A percentile compares a stretch with the other conserved stretches of the same genome.
These are phyloP conservation scores for Unio delphinus DNA, from an alignment of 2,888 invertebrate species.

Conservation along the genomic window DNA sequence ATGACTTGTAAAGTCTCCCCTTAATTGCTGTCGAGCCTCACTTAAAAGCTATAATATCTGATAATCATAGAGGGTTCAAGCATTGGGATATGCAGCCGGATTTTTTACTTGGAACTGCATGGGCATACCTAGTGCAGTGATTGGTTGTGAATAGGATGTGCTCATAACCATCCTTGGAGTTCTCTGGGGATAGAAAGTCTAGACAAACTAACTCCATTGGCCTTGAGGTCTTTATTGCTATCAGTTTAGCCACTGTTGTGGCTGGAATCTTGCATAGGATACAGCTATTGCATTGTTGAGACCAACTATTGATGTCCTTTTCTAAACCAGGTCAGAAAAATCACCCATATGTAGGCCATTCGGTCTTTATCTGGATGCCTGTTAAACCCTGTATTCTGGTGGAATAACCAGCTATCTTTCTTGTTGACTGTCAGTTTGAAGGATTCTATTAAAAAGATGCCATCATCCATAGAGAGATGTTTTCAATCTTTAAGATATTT, in stretches of 20 bases:
- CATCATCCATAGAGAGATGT: too few relatives aligned
- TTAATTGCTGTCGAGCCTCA: conserved; percentile 14
- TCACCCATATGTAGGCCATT: too few relatives aligned
- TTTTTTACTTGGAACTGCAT: conserved; percentile 11
- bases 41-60: conserved; percentile 17
- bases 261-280: background rate
- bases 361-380: too few relatives aligned
- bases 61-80: conserved; percentile 11
- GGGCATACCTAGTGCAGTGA: too few relatives aligned
- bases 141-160: too few relatives aligned
- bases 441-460: too few relatives aligned
- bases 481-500: too few relatives aligned
- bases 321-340: too few relatives aligned
- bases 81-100: conserved; percentile 17
- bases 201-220: conserved; percentile 26
- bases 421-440: too few relatives aligned
- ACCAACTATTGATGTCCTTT: background rate
- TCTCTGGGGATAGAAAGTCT: conserved; percentile 22
- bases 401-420: too few relatives aligned
- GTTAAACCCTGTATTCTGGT: too few relatives aligned
- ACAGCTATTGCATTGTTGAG: background rate
- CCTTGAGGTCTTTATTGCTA: conserved; percentile 5
- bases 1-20: conserved; percentile 15
- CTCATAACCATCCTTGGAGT: conserved; percentile 3
- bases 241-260: background rate